Evolutionary conservation across 2,888 invertebrate species (phyloP), one percentile per base, ranked within the genome.

Genomic region (Aspidapion aeneum): DNA sequence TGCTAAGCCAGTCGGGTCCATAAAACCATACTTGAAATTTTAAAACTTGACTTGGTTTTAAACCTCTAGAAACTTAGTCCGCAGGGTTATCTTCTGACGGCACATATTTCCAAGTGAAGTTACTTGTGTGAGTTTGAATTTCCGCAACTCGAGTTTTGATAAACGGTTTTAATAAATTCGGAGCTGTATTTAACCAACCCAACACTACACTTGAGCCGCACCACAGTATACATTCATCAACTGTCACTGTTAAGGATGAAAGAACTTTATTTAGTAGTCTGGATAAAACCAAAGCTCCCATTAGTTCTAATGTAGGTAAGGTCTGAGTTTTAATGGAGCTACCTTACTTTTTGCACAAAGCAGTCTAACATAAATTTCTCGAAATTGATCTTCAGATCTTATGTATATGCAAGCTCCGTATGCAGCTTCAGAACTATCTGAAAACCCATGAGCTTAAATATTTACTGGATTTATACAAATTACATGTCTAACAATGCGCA

Each of bases 301-400:
- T 58, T 7, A 70, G 55, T 54, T 71, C 71, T 35, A 71, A 62
- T 17, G 63, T 54, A 1, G 72, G 68, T 55, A 71, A 56, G 7
- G 68, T 64, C 5, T 67, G 1, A 17, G 62, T 56, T 68, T 69
- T 17, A 71, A 51, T 5, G 71, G 71, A 18, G 70, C 68, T 3
- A 61, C 61, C 19, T 54, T 55, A 12, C 54, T 22, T 19, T 61
- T 61, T 18, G 61, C 2, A 22, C 62, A 62, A 9, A 54, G n/a
- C 18, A 61, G 54, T 1, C 19, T 58, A 1, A 62, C 55, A 19
- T 2, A 48, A 49, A 48, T 9, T 56, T 61, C 18, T 1, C 35
- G 35, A 1, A 18, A n/a, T 21, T 58, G 7, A 18, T 52, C 55
- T 3, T 20, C 52, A 12, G 58, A 54, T 17, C 58, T 57, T 9